A percentile compares a stretch with the other conserved stretches of the same genome.
phyloP scores from a whole-genome alignment of 2,797 vertebrate genomes.

The Sylvia borin region DNA sequence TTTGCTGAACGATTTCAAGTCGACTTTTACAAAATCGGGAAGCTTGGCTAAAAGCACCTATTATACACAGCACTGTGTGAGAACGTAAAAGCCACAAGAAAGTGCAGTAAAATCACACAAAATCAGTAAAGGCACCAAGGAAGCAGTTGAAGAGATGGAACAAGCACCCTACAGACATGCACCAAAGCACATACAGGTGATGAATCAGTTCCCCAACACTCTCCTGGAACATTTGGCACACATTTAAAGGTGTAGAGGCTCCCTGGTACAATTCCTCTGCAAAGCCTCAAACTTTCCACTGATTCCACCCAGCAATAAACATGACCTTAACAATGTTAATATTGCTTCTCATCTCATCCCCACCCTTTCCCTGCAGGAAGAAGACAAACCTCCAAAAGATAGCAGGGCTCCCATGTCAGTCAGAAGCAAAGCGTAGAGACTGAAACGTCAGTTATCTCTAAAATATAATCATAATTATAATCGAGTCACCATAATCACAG shows the following conservation, averaged over 20 bases:
- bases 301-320: not conserved
- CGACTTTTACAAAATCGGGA: not conserved
- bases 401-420: not conserved
- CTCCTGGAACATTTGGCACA: not conserved
- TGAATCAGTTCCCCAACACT: not conserved
- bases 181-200: not conserved
- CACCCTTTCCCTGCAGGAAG: not conserved
- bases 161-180: accelerated
- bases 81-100: not conserved
- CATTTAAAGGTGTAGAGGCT: not conserved
- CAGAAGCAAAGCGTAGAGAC: not conserved
- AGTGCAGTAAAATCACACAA: accelerated
- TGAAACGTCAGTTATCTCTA: not conserved
- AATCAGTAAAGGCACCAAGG: not conserved
- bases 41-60: not conserved
- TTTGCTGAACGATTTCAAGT: not conserved
- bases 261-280: not conserved
- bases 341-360: not conserved
- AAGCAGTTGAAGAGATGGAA: not conserved
- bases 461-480: not conserved
- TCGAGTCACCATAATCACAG: not conserved
- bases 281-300: not conserved
- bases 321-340: not conserved
- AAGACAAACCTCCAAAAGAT: not conserved
- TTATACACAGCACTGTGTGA: accelerated